Base-by-base conservation (phyloP, 2,113 vertebrate genomes). In the Todiramphus saurophagus region DNA sequence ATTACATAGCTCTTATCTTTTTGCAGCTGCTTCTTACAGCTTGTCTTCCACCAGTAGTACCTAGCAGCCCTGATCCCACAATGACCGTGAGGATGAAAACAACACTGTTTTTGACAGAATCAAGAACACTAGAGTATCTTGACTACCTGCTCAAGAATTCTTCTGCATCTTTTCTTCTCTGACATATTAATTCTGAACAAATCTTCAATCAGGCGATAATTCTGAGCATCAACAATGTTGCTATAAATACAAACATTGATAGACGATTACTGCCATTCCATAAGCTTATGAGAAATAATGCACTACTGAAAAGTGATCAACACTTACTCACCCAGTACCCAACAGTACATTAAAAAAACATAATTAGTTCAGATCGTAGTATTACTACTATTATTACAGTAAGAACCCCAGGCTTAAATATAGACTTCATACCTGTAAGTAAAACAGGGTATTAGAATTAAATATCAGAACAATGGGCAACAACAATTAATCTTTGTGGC, bases 161-260 rank as follows among this genome's bases (percentile, higher is more conserved):
- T 98, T 89, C 99, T 98, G 92, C 99, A 99, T 11, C 99, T 98
- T 96, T 99, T 99, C 96, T 99, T 99, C 97, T 99, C 99, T 82
- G 98, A 98, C 96, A 99, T 97, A 87, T 99, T 99, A 93, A 99
- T 99, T 90, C 99, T 99, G 97, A 99, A 99, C 43, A 99, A 97
- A 89, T 99, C 99, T 96, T 99, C 99, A 92, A 99, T 99, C 27
- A 99, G 99, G 30, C 98, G 98, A 68, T 99, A 99, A 97, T 99
- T 99, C 93, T 99, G 99, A 62, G 99, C 99, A 97, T 99, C 99
- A 76, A 99, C 99, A 90, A 99, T 99, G 93, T 99, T 99, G 84
- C 99, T 99, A 94, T 39, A 94, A 97, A 95, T 48, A n/a, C 88
- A 97, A 95, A 48, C 16, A 83, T 14, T 58, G 28, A 94, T 63